Evolutionary conservation across 2,888 invertebrate genomes (phyloP).

Genomic region (Charanyca ferruginea): DNA sequence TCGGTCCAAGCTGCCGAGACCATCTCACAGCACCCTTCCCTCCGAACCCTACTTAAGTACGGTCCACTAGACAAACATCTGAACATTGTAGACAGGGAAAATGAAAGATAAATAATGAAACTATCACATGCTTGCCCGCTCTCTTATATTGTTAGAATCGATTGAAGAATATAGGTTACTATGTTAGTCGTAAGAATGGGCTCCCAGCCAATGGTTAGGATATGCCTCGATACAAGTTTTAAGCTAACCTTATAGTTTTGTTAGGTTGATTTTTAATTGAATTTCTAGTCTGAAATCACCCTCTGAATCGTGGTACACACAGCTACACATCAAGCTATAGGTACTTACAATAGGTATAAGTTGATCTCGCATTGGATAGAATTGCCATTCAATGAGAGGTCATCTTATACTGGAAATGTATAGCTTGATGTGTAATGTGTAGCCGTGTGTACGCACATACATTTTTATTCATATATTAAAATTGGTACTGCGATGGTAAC

Average conservation of each 20-base stretch:
- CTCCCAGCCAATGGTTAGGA: neutral
- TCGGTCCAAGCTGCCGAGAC: neutral
- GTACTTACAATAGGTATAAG: too few relatives aligned
- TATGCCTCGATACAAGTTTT: neutral
- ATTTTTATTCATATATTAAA: too few relatives aligned
- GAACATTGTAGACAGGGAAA: neutral
- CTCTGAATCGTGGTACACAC: too few relatives aligned
- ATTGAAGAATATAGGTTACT: constrained; percentile 1
- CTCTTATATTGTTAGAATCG: neutral
- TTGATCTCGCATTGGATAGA: too few relatives aligned
- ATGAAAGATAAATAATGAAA: constrained; percentile 10
- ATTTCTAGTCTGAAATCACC: too few relatives aligned
- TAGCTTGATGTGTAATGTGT: too few relatives aligned
- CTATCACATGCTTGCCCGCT: neutral
- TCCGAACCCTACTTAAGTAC: neutral
- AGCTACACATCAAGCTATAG: too few relatives aligned
- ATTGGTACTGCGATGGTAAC: too few relatives aligned
- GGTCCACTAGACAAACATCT: neutral
- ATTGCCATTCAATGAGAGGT: too few relatives aligned
- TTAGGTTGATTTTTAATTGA: neutral
- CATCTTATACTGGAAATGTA: too few relatives aligned
- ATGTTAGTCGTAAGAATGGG: neutral
- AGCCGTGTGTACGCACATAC: too few relatives aligned
- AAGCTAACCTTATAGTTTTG: neutral
- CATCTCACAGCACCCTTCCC: neutral